A percentile compares a stretch with the other conserved stretches of the same genome.
These are phyloP conservation scores for Clarias fuscus DNA, from an alignment of 2,797 vertebrate genomes.

Conservation along the genomic window DNA sequence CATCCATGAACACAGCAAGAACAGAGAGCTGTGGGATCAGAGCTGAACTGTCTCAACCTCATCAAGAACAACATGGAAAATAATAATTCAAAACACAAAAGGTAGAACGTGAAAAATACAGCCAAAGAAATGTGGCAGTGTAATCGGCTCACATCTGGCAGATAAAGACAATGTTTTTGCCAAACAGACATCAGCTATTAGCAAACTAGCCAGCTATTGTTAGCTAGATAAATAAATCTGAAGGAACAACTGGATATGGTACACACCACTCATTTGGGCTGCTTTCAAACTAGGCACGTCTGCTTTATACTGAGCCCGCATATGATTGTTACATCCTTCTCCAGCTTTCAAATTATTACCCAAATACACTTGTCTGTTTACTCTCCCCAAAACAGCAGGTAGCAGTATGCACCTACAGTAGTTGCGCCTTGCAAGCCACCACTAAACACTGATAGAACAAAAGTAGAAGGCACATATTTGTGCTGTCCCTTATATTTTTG, in stretches of 20 bases:
- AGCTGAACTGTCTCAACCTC: neutral
- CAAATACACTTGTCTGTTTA: too few relatives aligned
- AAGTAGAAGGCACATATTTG: too few relatives aligned
- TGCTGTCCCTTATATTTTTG: too few relatives aligned
- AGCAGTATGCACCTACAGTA: too few relatives aligned
- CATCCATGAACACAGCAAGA: slow-evolving; percentile 1
- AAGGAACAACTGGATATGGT: neutral
- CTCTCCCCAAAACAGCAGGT: too few relatives aligned
- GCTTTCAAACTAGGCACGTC: too few relatives aligned
- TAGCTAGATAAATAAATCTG: too few relatives aligned
- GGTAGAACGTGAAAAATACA: neutral
- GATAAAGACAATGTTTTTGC: neutral
- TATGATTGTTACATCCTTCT: too few relatives aligned
- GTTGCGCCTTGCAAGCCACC: too few relatives aligned
- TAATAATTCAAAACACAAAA: slow-evolving; percentile 6
- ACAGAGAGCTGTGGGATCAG: neutral
- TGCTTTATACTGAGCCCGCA: too few relatives aligned
- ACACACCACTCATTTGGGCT: neutral
- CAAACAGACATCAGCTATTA: neutral
- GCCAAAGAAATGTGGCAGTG: neutral
- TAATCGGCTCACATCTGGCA: neutral
- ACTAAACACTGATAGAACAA: too few relatives aligned
- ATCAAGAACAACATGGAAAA: slow-evolving; percentile 1
- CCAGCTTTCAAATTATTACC: too few relatives aligned
- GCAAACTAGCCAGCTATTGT: neutral